Conservation (phyloP, 2,888 invertebrate genomes). For the Ditylenchus weischeri region DNA sequence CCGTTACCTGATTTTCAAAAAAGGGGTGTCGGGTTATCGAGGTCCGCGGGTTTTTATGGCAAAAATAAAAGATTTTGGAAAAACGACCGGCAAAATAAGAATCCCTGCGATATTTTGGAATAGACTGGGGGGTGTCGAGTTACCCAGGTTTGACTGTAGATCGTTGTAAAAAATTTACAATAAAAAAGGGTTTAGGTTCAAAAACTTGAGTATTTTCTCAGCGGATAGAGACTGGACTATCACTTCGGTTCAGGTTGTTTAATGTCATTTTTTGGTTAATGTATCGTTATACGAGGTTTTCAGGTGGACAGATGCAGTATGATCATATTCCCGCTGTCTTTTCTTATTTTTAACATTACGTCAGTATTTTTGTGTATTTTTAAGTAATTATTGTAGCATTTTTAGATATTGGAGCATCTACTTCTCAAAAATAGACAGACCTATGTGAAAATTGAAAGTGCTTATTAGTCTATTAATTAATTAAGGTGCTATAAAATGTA, state of each 20-base stretch:
- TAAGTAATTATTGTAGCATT: not conserved
- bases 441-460: not conserved
- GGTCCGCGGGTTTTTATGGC: no score
- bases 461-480: no score
- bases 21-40: no score
- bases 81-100: no score
- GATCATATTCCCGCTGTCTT: conserved; percentile 55
- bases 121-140: no score
- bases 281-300: not conserved
- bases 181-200: not conserved
- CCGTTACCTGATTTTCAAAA: no score
- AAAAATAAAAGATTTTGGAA: no score
- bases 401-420: conserved; percentile 16
- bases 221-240: conserved; percentile 56
- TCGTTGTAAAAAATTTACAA: no score
- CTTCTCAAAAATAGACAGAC: conserved; percentile 7
- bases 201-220: conserved; percentile 29
- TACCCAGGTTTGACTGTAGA: no score
- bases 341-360: conserved; percentile 55
- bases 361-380: conserved; percentile 20
- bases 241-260: conserved; percentile 53
- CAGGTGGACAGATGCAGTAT: conserved; percentile 12
- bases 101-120: no score
- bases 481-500: no score
- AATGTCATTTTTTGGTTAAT: not conserved